phyloP scores from a whole-genome alignment of 1,140 invertebrate genomes.

The Nasonia giraulti region DNA sequence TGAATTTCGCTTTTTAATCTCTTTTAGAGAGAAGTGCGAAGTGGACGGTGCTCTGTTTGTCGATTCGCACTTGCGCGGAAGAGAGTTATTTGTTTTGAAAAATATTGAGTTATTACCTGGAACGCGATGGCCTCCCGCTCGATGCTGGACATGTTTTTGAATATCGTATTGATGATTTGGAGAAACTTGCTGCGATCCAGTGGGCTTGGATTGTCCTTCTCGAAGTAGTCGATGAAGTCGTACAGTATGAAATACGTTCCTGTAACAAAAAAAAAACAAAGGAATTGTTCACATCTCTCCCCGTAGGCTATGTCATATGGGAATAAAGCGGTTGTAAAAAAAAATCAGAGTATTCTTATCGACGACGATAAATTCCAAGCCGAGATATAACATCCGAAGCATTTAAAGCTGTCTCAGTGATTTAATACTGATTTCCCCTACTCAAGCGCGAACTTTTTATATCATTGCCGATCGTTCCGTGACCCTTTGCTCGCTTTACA shows the following conservation, averaged over 20 bases:
- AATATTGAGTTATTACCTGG: slow-evolving; percentile 78
- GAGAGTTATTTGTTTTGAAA: not conserved
- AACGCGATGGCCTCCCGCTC: slow-evolving; percentile 93
- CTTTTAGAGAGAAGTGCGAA: not conserved
- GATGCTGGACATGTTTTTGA: slow-evolving; percentile 87
- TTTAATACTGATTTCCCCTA: not conserved
- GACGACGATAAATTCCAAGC: not conserved
- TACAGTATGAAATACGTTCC: slow-evolving; percentile 93
- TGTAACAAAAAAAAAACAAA: slow-evolving; percentile 74
- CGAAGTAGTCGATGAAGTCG: slow-evolving; percentile 92
- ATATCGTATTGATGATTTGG: slow-evolving; percentile 90
- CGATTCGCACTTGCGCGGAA: no score
- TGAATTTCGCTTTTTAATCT: not conserved
- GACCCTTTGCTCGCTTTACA: no score
- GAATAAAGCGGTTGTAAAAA: not conserved
- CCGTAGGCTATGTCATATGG: not conserved
- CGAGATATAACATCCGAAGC: no score
- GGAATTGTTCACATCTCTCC: slow-evolving; percentile 8
- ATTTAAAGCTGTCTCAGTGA: not conserved
- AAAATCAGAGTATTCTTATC: not conserved
- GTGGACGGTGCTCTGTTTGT: no score
- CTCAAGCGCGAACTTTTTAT: not conserved
- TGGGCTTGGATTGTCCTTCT: slow-evolving; percentile 87
- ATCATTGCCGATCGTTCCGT: not conserved
- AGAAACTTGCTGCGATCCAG: slow-evolving; percentile 88